Base-by-base conservation (phyloP, 2,797 vertebrate genomes). In the Hyperoplus lanceolatus region DNA sequence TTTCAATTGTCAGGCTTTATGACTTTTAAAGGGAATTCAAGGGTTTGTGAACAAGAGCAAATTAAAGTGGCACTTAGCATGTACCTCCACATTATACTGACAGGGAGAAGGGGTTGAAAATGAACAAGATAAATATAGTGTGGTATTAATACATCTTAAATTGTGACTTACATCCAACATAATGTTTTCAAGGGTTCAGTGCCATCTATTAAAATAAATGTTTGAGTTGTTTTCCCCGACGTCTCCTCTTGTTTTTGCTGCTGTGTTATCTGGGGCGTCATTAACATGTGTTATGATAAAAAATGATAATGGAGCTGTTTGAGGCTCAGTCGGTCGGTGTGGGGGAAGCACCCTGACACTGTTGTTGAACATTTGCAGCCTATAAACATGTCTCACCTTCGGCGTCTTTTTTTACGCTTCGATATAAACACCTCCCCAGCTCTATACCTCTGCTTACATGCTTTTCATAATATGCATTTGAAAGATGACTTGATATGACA, bases 291-390 rank as follows among this genome's bases (percentile, higher is more conserved):
- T 49, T 67, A 15, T 64, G 48, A 70, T 70, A 3, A n/a, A 75
- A 77, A 29, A 51, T 51, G 56, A 49, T 16, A 42, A 57, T 14
- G 4, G 18, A 68, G 45, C 15, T n/a, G 46, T 1, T 36, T 39
- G 49, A 48, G 13, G n/a, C n/a, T 67, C 41, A 42, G 29, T 29
- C 29, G 29, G 54, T 36, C 4, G 5, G 3, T 48, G 15, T 50
- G 29, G 54, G 21, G 51, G 21, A 53, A 21, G 49, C 3, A 48
- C 49, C 49, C 14, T 41, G 13, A 55, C 21, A 8, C 49, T 1
- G 77, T 62, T 49, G 14, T 39, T 12, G 58, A 65, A 66, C 58
- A 61, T 61, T 63, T 39, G 66, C 59, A 45, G 53, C 60, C 69
- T 4, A 72, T 79, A 21, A 79, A 65, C 46, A 45, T 21, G 3